Evolutionary conservation across 2,797 vertebrate genomes (phyloP).

Genomic region (Phaenicophaeus curvirostris): DNA sequence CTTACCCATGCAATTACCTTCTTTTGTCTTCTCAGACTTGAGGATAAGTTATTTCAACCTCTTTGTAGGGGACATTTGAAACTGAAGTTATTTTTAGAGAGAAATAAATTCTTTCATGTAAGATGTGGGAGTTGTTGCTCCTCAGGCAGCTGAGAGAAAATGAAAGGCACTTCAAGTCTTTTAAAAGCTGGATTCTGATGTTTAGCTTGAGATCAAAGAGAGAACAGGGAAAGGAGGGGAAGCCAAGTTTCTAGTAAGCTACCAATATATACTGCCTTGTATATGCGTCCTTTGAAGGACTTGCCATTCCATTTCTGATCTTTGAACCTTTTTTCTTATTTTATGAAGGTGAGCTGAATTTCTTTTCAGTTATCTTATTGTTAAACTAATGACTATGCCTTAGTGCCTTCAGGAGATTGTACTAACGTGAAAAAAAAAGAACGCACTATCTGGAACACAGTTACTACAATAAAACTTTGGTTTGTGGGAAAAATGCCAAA

Average conservation of each 20-base stretch:
- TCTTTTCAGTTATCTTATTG: conserved; percentile 37
- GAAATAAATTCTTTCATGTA: conserved; percentile 73
- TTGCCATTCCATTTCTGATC: conserved; percentile 65
- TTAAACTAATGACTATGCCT: conserved; percentile 57
- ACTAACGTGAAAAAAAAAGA: neutral
- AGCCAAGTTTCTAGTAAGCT: conserved; percentile 27
- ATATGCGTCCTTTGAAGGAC: conserved; percentile 67
- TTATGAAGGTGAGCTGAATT: conserved; percentile 41
- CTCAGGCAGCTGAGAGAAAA: conserved; percentile 73
- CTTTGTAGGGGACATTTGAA: conserved; percentile 76
- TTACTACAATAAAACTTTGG: neutral
- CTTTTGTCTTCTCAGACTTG: conserved; percentile 76
- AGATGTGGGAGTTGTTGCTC: conserved; percentile 70
- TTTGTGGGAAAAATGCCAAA: neutral
- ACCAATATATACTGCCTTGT: neutral
- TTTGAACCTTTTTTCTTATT: conserved; percentile 70
- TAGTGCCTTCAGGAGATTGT: neutral
- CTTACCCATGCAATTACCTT: conserved; percentile 74
- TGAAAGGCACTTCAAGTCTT: conserved; percentile 77
- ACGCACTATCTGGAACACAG: neutral
- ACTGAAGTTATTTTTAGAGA: conserved; percentile 76
- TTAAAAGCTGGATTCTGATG: conserved; percentile 78
- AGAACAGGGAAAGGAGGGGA: conserved; percentile 53
- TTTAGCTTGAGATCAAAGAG: conserved; percentile 79
- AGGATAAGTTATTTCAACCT: conserved; percentile 77